Evolutionary conservation across 2,888 invertebrate species (phyloP).

Genomic region (Ethmia dodecea): DNA sequence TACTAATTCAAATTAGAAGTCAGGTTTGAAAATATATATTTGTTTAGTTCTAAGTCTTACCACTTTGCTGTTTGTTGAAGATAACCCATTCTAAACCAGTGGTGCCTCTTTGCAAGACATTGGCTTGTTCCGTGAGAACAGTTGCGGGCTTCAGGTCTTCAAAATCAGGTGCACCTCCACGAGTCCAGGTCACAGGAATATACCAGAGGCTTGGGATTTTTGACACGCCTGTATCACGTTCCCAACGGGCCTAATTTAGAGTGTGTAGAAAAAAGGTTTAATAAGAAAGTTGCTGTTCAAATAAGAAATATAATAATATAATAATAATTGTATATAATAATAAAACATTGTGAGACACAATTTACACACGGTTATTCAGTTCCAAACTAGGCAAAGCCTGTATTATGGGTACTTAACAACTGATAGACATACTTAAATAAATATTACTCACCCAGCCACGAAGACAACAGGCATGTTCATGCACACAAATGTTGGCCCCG

Average conservation of each 20-base stretch:
- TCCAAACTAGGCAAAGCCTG: no score
- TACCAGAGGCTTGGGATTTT: conserved; percentile 38
- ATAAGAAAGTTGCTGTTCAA: no score
- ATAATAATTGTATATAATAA: no score
- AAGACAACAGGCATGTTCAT: no score
- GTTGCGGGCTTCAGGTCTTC: conserved; percentile 51
- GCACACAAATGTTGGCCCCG: no score
- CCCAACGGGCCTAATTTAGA: conserved; percentile 47
- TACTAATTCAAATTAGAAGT: no score
- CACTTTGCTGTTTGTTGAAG: conserved; percentile 78
- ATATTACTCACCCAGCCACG: no score
- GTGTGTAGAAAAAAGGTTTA: neutral
- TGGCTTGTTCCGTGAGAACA: conserved; percentile 32
- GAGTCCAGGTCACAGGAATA: conserved; percentile 67
- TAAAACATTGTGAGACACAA: no score
- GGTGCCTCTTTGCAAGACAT: conserved; percentile 38
- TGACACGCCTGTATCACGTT: conserved; percentile 40
- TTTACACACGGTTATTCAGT: no score
- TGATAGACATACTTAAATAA: no score
- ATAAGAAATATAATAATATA: no score
- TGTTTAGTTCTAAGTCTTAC: conserved; percentile 42
- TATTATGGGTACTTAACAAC: no score
- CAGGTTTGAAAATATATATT: neutral
- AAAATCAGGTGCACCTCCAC: conserved; percentile 53
- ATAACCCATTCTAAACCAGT: conserved; percentile 75